Evolutionary conservation across 1,140 invertebrate genomes (phyloP).

Genomic region (Tribolium castaneum): DNA sequence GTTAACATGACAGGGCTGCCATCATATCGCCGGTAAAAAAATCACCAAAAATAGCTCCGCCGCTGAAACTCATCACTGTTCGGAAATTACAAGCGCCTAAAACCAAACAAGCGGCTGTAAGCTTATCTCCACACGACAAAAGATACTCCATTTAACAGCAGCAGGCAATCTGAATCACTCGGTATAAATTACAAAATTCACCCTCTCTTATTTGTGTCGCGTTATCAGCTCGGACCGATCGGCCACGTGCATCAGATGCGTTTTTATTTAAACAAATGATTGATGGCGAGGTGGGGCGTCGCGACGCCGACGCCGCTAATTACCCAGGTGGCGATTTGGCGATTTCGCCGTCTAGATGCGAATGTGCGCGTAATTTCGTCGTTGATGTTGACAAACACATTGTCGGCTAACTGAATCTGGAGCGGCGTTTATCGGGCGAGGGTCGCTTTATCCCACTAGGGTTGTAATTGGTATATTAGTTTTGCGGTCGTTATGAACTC

Average conservation of each 20-base stretch:
- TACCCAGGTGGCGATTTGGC: conserved; percentile 38
- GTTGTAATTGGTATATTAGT: conserved; percentile 62
- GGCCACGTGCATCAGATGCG: conserved; percentile 25
- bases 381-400: conserved; percentile 52
- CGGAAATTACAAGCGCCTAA: conserved; percentile 42
- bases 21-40: conserved; percentile 9
- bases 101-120: conserved; percentile 28
- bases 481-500: conserved; percentile 60
- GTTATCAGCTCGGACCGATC: conserved; percentile 28
- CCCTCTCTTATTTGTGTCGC: conserved; percentile 39
- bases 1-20: conserved; percentile 45
- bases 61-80: conserved; percentile 40
- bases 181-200: conserved; percentile 47
- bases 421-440: conserved; percentile 43
- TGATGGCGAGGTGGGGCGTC: conserved; percentile 17
- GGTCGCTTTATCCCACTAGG: conserved; percentile 55
- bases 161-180: conserved; percentile 46
- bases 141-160: conserved; percentile 38
- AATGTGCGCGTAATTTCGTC: conserved; percentile 40
- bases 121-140: conserved; percentile 38
- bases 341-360: conserved; percentile 12
- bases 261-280: conserved; percentile 47
- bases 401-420: conserved; percentile 45
- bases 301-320: not conserved
- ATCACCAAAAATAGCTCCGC: conserved; percentile 11